Base-by-base conservation (phyloP, 2,888 invertebrate genomes). In the Odontocolon sp. region DNA sequence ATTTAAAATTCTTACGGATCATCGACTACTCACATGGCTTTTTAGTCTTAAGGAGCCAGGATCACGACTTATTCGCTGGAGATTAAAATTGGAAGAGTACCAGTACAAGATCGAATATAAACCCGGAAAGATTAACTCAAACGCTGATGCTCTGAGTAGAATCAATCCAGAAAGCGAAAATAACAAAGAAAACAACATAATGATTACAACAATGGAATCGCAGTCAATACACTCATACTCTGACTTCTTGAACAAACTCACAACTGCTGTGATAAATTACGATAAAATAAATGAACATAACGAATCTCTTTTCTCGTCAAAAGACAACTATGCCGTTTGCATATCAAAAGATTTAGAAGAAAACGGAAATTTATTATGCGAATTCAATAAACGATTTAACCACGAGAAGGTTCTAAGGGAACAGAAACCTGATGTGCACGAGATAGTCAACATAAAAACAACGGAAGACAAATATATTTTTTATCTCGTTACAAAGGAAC, bases 1-100 rank as follows among this genome's bases (percentile, higher is more conserved):
- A 73, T 91, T 90, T 61, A 80, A 36, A 8, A 83, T 91, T 6
- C 16, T 85, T 2, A 90, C 85, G 0, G 89, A 90, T 69, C 90
- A 90, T 69, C 69, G 78, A 78, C 88, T 88, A 0, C 73, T 90
- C 26, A 81, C 78, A 0, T 90, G 87, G 87, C 70, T 90, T 3
- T 83, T 86, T 38, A 86, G 79, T 21, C 26, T 81, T 0, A 89
- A 87, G 74, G 86, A 89, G 2, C 87, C 86, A 0, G 77, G 74
- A 6, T 82, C 82, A 0, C 57, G 83, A 54, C 64, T 90, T 31
- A 72, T 84, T 3, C 56, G 87, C 42, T 90, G 87, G 86, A 64
- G 85, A 45, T 45, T 88, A 3, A 73, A 77, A 68, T 42, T 89
- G 2, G 81, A 86, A 26, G 87, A 89, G 68, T 88, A 84, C 61